A percentile compares a stretch with the other conserved stretches of the same genome.
Conservation (phyloP, 1,140 invertebrate genomes). For the Penaeus chinensis region DNA sequence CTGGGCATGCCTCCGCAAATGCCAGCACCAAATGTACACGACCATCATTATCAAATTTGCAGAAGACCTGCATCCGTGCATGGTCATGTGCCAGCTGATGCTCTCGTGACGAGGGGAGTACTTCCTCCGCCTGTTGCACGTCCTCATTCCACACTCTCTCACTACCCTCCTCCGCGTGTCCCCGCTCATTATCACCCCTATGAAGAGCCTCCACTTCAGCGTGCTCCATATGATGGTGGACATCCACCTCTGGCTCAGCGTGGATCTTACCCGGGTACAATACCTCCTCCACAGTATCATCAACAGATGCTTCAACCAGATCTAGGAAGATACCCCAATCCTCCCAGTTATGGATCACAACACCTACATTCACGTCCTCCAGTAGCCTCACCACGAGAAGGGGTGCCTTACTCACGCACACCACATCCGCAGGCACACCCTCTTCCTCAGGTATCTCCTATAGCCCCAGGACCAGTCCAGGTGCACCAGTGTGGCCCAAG, state of each 20-base stretch:
- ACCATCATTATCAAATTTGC: conserved; percentile 51
- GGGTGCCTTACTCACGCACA: conserved; percentile 36
- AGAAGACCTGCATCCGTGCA: conserved; percentile 61
- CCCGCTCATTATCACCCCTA: conserved; percentile 52
- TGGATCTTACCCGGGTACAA: conserved; percentile 60
- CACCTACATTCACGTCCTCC: conserved; percentile 34
- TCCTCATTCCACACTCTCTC: conserved; percentile 55
- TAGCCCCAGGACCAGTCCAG: conserved; percentile 25
- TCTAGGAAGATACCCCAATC: conserved; percentile 34
- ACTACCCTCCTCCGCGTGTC: conserved; percentile 47
- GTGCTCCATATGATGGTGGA: conserved; percentile 31
- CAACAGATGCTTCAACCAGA: conserved; percentile 42
- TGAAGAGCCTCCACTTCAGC: conserved; percentile 43
- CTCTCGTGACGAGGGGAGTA: conserved; percentile 36
- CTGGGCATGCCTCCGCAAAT: conserved; percentile 42
- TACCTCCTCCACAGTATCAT: conserved; percentile 41
- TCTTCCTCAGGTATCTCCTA: conserved; percentile 43
- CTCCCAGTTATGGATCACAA: conserved; percentile 51
- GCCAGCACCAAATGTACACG: conserved; percentile 38
- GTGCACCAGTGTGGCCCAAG: conserved; percentile 54
- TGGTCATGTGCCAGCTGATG: conserved; percentile 59
- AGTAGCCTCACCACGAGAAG: conserved; percentile 36
- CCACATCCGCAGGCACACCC: conserved; percentile 40
- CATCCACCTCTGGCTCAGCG: conserved; percentile 50
- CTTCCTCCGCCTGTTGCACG: conserved; percentile 37